A percentile compares a stretch with the other conserved stretches of the same genome.
These are phyloP conservation scores for Microchirus variegatus DNA, from an alignment of 2,797 vertebrate genomes.

Conservation along the genomic window DNA sequence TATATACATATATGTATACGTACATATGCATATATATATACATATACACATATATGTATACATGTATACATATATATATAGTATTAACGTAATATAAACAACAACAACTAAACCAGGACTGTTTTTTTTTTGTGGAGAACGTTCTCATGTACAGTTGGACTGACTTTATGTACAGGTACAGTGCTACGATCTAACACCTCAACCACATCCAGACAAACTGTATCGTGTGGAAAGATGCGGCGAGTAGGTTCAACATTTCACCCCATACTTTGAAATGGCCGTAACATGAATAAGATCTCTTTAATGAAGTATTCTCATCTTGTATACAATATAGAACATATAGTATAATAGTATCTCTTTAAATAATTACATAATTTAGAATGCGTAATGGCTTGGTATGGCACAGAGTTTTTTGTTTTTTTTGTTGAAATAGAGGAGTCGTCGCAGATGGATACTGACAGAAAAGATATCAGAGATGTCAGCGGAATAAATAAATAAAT, in stretches of 20 bases:
- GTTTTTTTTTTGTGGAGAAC: constrained; percentile 38
- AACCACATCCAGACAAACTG: constrained; percentile 72
- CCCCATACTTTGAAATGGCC: constrained; percentile 38
- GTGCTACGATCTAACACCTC: constrained; percentile 77
- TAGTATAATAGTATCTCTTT: constrained; percentile 69
- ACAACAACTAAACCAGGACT: constrained; percentile 76
- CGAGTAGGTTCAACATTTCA: constrained; percentile 46
- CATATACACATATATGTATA: too few species aligned
- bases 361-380: constrained; percentile 76
- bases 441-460: constrained; percentile 37
- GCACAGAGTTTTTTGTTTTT: constrained; percentile 49
- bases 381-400: constrained; percentile 60
- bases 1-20: too few species aligned
- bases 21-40: too few species aligned
- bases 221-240: constrained; percentile 66
- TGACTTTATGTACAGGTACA: constrained; percentile 74
- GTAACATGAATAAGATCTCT: constrained; percentile 43
- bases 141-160: constrained; percentile 63
- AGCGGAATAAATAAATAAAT: constrained; percentile 57
- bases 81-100: constrained; percentile 73
- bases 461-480: constrained; percentile 44
- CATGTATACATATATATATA: constrained; percentile 61
- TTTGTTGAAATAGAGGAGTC: constrained; percentile 18
- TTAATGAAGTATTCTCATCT: constrained; percentile 56
- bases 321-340: constrained; percentile 77